Evolutionary conservation across 1,140 invertebrate genomes (phyloP).

Genomic region (Kradibia gibbosae): DNA sequence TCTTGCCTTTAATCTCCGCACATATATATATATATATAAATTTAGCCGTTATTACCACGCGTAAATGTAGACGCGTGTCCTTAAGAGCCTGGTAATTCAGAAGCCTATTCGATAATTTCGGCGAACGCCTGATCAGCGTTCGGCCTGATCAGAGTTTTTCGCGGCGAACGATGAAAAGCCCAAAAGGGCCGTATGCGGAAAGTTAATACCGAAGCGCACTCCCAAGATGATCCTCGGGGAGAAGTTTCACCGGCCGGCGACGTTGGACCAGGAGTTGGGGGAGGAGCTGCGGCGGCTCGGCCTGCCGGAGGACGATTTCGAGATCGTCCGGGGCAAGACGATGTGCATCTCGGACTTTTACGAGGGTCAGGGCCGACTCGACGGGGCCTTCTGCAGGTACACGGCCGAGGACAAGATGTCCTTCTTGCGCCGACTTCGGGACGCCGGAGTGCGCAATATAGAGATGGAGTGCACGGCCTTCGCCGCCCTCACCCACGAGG

Average conservation of each 20-base stretch:
- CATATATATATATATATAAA: too few relatives aligned
- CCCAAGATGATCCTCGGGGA: slow-evolving; percentile 91
- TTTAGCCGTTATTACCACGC: too few relatives aligned
- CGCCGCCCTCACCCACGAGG: slow-evolving; percentile 92
- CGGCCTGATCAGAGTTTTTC: too few relatives aligned
- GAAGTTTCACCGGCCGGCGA: slow-evolving; percentile 83
- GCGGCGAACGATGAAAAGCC: too few relatives aligned
- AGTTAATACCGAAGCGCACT: background rate
- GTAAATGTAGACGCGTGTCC: too few relatives aligned
- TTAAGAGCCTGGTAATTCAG: too few relatives aligned
- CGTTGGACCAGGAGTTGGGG: slow-evolving; percentile 85
- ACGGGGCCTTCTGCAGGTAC: slow-evolving; percentile 98
- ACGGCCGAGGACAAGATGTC: slow-evolving; percentile 90
- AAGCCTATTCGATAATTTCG: too few relatives aligned
- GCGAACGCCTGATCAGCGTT: too few relatives aligned
- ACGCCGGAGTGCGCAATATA: slow-evolving; percentile 92
- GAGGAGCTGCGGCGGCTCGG: slow-evolving; percentile 82
- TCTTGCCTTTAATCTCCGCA: too few relatives aligned
- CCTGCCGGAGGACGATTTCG: slow-evolving; percentile 83
- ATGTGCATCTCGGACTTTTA: slow-evolving; percentile 98
- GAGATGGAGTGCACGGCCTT: slow-evolving; percentile 98
- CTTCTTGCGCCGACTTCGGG: slow-evolving; percentile 85
- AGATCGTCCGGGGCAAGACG: slow-evolving; percentile 90
- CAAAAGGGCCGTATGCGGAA: background rate
- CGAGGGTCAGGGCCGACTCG: slow-evolving; percentile 95